Conservation (phyloP, 2,888 invertebrate species). For the Agrochola macilenta region DNA sequence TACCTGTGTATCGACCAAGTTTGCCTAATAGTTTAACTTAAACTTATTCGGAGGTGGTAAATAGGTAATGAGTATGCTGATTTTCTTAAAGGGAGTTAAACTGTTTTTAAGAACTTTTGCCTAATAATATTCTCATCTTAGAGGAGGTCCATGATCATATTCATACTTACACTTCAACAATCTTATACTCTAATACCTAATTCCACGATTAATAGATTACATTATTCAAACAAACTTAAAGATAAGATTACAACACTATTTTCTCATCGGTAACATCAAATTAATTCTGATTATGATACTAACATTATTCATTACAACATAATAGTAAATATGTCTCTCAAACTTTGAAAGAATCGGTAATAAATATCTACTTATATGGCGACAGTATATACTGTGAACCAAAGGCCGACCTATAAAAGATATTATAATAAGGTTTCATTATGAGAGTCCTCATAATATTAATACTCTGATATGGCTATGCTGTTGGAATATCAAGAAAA, state of each 20-base stretch:
- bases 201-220: constrained; percentile 9
- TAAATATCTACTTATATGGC: constrained; percentile 35
- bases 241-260: constrained; percentile 16
- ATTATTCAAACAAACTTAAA: constrained; percentile 32
- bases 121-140: too few relatives aligned
- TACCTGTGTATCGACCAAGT: background rate
- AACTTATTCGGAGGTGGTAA: background rate
- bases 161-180: constrained; percentile 4
- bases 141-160: background rate
- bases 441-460: constrained; percentile 47
- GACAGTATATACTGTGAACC: background rate
- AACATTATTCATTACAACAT: constrained; percentile 32
- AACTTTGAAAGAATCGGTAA: constrained; percentile 23
- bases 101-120: background rate
- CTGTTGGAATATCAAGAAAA: constrained; percentile 14
- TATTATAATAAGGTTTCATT: constrained; percentile 43
- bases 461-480: constrained; percentile 21
- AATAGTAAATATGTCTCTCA: constrained; percentile 34
- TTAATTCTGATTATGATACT: constrained; percentile 40
- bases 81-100: background rate
- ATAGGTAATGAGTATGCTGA: background rate
- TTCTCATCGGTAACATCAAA: constrained; percentile 40
- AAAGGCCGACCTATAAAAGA: constrained; percentile 22
- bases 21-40: background rate
- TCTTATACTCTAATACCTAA: background rate